phyloP scores from a whole-genome alignment of 2,113 vertebrate species.

The Poicephalus gulielmi region DNA sequence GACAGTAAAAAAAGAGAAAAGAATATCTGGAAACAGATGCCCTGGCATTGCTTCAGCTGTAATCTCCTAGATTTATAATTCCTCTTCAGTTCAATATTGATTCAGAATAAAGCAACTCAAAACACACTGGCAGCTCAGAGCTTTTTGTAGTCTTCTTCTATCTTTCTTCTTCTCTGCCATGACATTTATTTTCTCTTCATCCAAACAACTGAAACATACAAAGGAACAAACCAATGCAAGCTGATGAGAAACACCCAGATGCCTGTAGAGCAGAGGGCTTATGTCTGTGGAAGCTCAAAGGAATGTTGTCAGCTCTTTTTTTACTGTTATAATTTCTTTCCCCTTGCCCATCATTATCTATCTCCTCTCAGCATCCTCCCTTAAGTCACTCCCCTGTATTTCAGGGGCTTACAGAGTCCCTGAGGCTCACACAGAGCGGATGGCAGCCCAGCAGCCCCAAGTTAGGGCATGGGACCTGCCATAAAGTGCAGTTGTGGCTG shows the following conservation, averaged over 20 bases:
- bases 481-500: rapidly evolving
- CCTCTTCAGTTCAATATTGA: constrained; percentile 60
- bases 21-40: constrained; percentile 61
- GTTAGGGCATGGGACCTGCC: neutral
- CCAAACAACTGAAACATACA: neutral
- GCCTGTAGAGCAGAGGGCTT: neutral
- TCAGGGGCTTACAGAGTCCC: neutral
- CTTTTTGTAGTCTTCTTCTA: neutral
- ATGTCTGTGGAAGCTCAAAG: neutral
- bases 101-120: constrained; percentile 65
- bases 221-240: neutral
- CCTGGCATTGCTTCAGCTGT: constrained; percentile 55
- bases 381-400: neutral
- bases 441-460: neutral
- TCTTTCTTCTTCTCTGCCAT: neutral
- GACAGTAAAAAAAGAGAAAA: constrained; percentile 27
- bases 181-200: constrained; percentile 14
- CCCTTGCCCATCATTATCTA: neutral
- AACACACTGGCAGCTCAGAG: constrained; percentile 14
- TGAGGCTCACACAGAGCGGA: rapidly evolving
- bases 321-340: neutral
- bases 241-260: neutral
- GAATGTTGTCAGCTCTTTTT: neutral
- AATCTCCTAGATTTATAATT: constrained; percentile 68
- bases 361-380: neutral